Conservation (phyloP, 2,797 vertebrate species). For the Phrynocephalus forsythii region DNA sequence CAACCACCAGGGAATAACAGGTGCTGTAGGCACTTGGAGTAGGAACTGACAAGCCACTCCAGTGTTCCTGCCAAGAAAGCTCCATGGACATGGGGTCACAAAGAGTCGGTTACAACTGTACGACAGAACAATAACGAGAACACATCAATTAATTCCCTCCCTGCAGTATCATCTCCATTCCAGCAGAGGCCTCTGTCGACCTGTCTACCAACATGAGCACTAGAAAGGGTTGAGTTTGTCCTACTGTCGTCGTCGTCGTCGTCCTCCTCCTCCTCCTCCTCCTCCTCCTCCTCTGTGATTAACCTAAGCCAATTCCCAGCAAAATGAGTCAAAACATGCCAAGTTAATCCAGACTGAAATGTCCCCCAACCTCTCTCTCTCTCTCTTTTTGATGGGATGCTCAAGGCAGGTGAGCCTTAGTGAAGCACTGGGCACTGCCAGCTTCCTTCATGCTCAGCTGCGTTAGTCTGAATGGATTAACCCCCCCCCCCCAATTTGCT, state of each 20-base stretch:
- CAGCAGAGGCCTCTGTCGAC: conserved; percentile 74
- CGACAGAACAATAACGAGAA: too few relatives aligned
- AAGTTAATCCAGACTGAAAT: too few relatives aligned
- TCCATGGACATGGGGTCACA: too few relatives aligned
- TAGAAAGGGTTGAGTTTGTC: not conserved
- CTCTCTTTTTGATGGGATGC: too few relatives aligned
- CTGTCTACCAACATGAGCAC: conserved; percentile 65
- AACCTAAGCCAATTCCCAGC: not conserved
- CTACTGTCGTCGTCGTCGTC: too few relatives aligned
- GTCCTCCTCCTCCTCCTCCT: too few relatives aligned
- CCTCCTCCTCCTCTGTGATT: not conserved
- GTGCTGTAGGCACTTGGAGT: too few relatives aligned
- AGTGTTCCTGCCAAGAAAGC: too few relatives aligned
- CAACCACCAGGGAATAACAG: too few relatives aligned
- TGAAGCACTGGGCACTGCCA: not conserved
- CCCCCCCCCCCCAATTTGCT: not conserved
- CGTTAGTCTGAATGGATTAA: not conserved
- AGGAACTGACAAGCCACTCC: too few relatives aligned
- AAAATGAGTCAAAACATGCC: conserved; percentile 27
- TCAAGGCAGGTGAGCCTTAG: not conserved
- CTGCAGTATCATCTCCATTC: conserved; percentile 54
- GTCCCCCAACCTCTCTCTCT: too few relatives aligned
- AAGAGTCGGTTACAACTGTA: too few relatives aligned
- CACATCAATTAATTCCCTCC: not conserved
- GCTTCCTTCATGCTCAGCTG: not conserved